These are phyloP conservation scores for Synergus itoensis DNA, from an alignment of 2,888 invertebrate genomes.

Conservation along the genomic window DNA sequence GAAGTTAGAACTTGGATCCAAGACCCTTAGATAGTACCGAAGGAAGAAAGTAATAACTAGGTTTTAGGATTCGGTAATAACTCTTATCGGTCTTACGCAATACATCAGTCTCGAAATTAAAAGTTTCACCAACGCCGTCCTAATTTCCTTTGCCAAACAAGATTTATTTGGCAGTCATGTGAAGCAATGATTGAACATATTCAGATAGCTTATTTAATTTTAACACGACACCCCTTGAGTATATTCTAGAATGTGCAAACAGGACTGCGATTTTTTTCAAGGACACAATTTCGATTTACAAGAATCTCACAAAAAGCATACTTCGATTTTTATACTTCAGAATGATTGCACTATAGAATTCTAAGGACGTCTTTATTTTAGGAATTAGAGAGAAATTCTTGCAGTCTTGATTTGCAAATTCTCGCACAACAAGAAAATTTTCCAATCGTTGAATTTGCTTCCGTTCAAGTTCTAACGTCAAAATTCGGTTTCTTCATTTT, in stretches of 20 bases:
- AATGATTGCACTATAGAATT: neutral
- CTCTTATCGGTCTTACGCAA: constrained; percentile 17
- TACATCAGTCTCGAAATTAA: constrained; percentile 34
- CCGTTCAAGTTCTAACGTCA: neutral
- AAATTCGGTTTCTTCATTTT: no score
- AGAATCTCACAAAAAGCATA: neutral
- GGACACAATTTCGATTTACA: neutral
- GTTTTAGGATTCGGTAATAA: constrained; percentile 2
- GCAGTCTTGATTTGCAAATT: constrained; percentile 34
- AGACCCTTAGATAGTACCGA: neutral
- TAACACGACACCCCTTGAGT: neutral
- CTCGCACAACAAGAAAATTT: neutral
- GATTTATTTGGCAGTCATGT: constrained; percentile 11
- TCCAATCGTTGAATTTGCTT: constrained; percentile 2
- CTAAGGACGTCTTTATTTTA: constrained; percentile 4
- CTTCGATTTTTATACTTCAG: neutral
- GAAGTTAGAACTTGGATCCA: neutral
- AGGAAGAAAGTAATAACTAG: constrained; percentile 9
- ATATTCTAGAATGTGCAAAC: constrained; percentile 24
- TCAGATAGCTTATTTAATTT: neutral
- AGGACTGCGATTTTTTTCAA: neutral
- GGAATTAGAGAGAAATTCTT: constrained; percentile 24
- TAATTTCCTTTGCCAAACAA: constrained; percentile 34
- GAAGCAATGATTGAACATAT: constrained; percentile 24
- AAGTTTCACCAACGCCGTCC: constrained; percentile 14